Base-by-base conservation (phyloP, 2,797 vertebrate genomes). In the Macropodus opercularis region DNA sequence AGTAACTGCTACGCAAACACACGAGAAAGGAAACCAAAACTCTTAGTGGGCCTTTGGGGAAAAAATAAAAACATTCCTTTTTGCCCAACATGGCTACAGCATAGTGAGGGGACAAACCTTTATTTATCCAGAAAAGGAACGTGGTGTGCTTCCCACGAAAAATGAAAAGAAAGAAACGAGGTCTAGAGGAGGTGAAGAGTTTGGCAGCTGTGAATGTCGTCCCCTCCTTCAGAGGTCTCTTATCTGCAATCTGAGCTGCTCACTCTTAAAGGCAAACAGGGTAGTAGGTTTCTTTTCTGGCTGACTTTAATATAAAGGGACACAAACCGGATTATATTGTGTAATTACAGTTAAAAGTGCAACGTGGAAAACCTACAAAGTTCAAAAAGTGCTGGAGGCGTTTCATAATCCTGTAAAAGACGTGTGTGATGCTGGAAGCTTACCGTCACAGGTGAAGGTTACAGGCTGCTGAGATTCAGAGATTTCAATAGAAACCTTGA, bases 381-480 rank as follows among this genome's bases (percentile, higher is more conserved):
- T 34, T 15, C 4, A 5, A 2, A 8, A 36, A 36, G 15, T 36
- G 32, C 2, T 36, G 8, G 15, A 15, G 3, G 15, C n/a, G 15
- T 14, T 44, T 14, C 7, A 26, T 26, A 19, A 17, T 21, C 18
- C 27, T 34, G 11, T 31, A 3, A 51, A 53, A 42, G 14, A 39
- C 4, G 24, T n/a, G 41, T 41, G 15, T 29, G n/a, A 48, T 9
- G 0, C 13, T 8, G 17, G 7, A 26, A 67, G 10, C 93, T 89
- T 93, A 99, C 97, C 96, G 75, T 98, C 97, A 19, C 97, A 99
- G 2, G 98, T 99, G 84, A 99, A 99, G 44, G 95, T 99, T n/a
- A 99, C 96, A 8, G 97, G 97, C 55, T 97, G 92, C 77, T 96
- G 94, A 78, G 94, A 96, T 55, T 96, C 96, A 29, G 95, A 93